Percentiles rank a stretch among this genome's conserved stretches.
Conservation (phyloP, 2,113 vertebrate genomes). For the Alaudala cheleensis region DNA sequence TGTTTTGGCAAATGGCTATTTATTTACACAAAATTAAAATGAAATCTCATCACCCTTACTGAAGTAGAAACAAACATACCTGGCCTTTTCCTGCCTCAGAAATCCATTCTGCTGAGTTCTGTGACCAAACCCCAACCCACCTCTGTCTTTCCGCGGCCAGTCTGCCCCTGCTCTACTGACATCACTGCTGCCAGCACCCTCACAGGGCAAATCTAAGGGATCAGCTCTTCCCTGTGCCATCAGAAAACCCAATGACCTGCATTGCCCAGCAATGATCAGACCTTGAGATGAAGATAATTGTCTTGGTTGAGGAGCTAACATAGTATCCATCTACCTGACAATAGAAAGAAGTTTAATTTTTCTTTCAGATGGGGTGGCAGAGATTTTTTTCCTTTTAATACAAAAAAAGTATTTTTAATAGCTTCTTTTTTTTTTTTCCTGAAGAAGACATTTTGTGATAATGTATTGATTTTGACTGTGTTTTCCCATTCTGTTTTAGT, state of each 20-base stretch:
- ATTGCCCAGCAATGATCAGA: not conserved
- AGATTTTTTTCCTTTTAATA: not conserved
- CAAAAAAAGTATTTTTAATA: not conserved
- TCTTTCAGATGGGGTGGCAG: not conserved
- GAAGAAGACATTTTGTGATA: not conserved
- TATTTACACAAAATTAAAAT: not conserved
- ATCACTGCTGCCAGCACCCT: not conserved
- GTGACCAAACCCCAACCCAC: not conserved
- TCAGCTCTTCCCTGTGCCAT: not conserved
- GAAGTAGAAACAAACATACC: not conserved
- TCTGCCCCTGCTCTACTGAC: not conserved
- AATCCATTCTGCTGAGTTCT: not conserved
- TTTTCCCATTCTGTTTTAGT: not conserved
- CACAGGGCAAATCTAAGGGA: not conserved
- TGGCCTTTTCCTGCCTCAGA: not conserved
- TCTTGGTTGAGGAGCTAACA: not conserved
- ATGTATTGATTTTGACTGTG: not conserved
- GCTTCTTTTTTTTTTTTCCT: fast-evolving
- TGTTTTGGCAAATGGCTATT: not conserved
- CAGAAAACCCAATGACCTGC: not conserved
- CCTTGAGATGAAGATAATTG: not conserved
- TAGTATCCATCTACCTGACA: not conserved
- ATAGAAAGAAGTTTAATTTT: not conserved
- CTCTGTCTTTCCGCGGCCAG: not conserved
- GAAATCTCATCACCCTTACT: not conserved